Percentiles rank a stretch among this genome's conserved stretches.
These are phyloP conservation scores for Drosophila erecta DNA, from an alignment of 1,140 invertebrate genomes.

Conservation along the genomic window DNA sequence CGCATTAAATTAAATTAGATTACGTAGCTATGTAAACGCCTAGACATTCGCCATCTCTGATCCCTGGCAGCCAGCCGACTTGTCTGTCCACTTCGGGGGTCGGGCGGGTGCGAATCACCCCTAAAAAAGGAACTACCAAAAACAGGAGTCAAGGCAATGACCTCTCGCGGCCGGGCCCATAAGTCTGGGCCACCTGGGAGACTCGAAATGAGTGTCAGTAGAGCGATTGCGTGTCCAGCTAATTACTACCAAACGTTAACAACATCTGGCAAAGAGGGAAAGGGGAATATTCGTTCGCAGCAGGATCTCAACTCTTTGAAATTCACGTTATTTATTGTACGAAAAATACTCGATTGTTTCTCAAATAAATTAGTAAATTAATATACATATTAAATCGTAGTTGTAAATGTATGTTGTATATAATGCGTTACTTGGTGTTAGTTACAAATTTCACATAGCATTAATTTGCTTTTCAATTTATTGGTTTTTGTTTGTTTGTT, in stretches of 20 bases:
- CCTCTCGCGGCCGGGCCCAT: conserved; percentile 24
- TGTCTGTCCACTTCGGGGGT: conserved; percentile 23
- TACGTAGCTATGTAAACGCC: not conserved
- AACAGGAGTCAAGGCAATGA: conserved; percentile 44
- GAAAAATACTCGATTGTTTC: conserved; percentile 73
- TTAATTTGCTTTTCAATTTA: conserved; percentile 49
- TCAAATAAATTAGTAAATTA: conserved; percentile 78
- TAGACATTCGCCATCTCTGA: conserved; percentile 26
- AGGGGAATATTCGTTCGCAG: not conserved
- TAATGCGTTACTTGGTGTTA: conserved; percentile 74
- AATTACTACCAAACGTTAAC: conserved; percentile 55
- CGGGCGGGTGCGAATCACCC: conserved; percentile 37
- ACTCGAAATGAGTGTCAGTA: conserved; percentile 35
- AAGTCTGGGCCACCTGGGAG: conserved; percentile 35
- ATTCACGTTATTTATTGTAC: conserved; percentile 72
- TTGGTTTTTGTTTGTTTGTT: conserved; percentile 26
- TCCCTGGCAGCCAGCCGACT: conserved; percentile 39
- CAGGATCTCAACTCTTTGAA: conserved; percentile 35
- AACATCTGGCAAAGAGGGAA: conserved; percentile 53
- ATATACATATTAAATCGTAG: conserved; percentile 38
- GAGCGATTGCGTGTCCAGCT: conserved; percentile 59
- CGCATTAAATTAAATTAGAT: no score
- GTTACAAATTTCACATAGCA: conserved; percentile 69
- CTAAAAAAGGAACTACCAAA: conserved; percentile 27
- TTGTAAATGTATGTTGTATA: conserved; percentile 55